Evolutionary conservation across 2,113 vertebrate genomes (phyloP).

Genomic region (Halcyon senegalensis): DNA sequence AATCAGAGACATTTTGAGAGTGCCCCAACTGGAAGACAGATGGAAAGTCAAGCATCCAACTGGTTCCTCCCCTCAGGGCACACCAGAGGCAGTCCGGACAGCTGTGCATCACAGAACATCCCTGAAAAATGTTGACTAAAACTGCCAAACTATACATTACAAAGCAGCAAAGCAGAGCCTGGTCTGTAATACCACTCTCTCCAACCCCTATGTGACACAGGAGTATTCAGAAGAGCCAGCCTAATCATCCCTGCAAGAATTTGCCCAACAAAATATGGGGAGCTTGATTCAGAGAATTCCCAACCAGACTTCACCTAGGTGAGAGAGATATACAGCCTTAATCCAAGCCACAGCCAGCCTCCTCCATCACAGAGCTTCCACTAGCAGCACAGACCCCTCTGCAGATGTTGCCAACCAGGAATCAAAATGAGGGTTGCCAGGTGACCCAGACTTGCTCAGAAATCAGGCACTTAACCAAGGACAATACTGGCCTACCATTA

Average conservation of each 20-base stretch:
- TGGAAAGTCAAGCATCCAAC: background rate
- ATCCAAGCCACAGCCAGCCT: background rate
- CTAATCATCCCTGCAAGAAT: background rate
- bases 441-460: background rate
- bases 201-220: background rate
- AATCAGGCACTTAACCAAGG: background rate
- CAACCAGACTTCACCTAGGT: background rate
- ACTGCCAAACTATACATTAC: background rate
- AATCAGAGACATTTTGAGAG: background rate
- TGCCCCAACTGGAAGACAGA: background rate
- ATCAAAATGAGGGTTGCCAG: background rate
- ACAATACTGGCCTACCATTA: background rate
- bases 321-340: background rate
- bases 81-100: background rate
- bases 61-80: background rate
- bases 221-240: background rate
- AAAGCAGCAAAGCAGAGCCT: background rate
- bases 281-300: background rate
- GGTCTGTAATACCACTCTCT: background rate
- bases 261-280: background rate
- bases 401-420: background rate
- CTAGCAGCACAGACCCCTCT: background rate
- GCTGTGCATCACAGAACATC: background rate
- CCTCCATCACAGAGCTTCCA: background rate
- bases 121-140: background rate